phyloP scores from a whole-genome alignment of 1,140 invertebrate species.

The Chelonus insularis region DNA sequence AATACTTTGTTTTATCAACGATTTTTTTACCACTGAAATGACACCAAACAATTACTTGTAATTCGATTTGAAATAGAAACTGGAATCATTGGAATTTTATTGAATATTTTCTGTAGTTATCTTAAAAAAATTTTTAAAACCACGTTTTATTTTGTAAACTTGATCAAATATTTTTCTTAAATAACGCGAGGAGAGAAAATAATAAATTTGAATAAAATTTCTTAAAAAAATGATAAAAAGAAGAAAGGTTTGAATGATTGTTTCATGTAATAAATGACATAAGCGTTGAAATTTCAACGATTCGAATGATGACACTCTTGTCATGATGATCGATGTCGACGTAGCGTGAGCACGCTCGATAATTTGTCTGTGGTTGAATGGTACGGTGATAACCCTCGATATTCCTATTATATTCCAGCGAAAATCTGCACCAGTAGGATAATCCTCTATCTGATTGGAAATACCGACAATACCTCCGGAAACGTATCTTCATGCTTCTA shows the following conservation, averaged over 20 bases:
- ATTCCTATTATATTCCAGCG: constrained; percentile 20
- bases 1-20: no score
- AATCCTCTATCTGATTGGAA: constrained; percentile 13
- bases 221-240: neutral
- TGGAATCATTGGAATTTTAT: no score
- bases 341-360: neutral
- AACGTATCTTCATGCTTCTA: constrained; percentile 19
- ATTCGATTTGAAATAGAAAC: no score
- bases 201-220: neutral
- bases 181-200: neutral
- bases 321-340: constrained; percentile 12
- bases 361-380: constrained; percentile 17
- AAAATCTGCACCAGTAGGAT: constrained; percentile 11
- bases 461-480: constrained; percentile 10
- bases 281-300: neutral
- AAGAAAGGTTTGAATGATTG: neutral
- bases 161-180: no score
- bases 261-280: no score
- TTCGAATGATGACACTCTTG: neutral
- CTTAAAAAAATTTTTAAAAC: no score
- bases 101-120: no score
- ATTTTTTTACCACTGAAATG: no score
- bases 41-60: no score
- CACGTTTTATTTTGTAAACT: no score
- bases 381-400: constrained; percentile 22